Evolutionary conservation across 2,888 invertebrate species (phyloP).

Genomic region (Seladonia tumulorum): DNA sequence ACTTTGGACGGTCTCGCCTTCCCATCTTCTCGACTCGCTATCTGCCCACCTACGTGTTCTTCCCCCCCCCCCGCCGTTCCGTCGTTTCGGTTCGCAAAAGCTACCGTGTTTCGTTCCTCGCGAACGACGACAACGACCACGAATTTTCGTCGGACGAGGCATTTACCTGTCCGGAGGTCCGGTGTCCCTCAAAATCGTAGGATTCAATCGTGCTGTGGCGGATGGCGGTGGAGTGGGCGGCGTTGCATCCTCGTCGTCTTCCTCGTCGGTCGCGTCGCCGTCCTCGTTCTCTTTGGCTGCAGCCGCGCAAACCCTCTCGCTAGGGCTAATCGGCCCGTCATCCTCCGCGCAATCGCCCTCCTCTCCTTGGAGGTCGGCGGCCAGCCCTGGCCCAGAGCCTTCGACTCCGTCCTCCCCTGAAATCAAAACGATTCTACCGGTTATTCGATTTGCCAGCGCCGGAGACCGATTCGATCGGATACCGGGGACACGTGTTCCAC

Average conservation of each 20-base stretch:
- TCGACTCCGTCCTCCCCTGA: slow-evolving; percentile 86
- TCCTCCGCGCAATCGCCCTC: slow-evolving; percentile 86
- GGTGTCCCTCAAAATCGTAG: slow-evolving; percentile 80
- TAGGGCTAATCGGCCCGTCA: slow-evolving; percentile 86
- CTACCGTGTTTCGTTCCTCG: background rate
- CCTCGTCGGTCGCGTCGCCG: slow-evolving; percentile 84
- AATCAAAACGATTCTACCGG: slow-evolving; percentile 76
- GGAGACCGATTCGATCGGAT: background rate
- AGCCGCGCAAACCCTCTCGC: slow-evolving; percentile 84
- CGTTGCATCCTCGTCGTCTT: slow-evolving; percentile 80
- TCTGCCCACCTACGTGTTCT: background rate
- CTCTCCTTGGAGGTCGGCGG: slow-evolving; percentile 85
- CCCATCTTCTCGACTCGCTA: background rate
- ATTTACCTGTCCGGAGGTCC: slow-evolving; percentile 80
- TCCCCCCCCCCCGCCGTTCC: background rate
- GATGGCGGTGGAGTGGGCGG: slow-evolving; percentile 78
- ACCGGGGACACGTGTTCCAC: background rate
- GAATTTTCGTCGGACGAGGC: background rate
- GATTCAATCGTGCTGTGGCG: slow-evolving; percentile 79
- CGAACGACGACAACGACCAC: background rate
- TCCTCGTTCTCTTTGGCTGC: slow-evolving; percentile 85
- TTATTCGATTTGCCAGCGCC: background rate
- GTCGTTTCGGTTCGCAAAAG: background rate
- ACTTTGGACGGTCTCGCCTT: slow-evolving; percentile 23
- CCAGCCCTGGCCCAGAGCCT: slow-evolving; percentile 79